Conservation (phyloP, 2,113 vertebrate species). For the Etia nguti region DNA sequence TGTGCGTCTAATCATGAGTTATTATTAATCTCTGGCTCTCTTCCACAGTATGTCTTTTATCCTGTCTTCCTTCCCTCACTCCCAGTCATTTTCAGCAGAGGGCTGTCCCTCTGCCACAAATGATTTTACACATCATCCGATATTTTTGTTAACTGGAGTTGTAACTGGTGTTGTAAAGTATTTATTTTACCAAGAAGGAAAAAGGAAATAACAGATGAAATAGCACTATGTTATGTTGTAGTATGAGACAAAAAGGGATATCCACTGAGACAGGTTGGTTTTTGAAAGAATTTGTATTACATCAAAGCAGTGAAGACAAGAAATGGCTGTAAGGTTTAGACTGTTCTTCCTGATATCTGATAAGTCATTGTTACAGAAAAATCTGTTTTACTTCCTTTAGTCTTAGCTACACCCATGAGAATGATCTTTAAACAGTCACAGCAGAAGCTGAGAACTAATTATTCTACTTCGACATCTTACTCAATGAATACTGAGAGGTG, state of each 20-base stretch:
- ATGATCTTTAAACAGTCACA: background rate
- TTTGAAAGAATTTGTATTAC: background rate
- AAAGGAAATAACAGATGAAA: background rate
- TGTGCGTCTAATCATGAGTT: accelerated
- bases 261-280: background rate
- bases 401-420: background rate
- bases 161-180: background rate
- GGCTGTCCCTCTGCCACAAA: background rate
- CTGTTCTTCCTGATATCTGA: background rate
- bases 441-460: background rate
- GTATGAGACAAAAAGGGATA: background rate
- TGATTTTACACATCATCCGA: background rate
- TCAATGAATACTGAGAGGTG: background rate
- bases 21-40: background rate
- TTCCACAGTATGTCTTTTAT: background rate
- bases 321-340: background rate
- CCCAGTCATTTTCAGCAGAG: background rate
- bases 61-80: background rate
- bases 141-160: background rate
- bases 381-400: background rate
- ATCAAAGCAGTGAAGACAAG: background rate
- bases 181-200: background rate
- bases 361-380: background rate
- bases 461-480: background rate
- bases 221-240: background rate